Base-by-base conservation (phyloP, 1,140 invertebrate species). In the Brachionus sp. region DNA sequence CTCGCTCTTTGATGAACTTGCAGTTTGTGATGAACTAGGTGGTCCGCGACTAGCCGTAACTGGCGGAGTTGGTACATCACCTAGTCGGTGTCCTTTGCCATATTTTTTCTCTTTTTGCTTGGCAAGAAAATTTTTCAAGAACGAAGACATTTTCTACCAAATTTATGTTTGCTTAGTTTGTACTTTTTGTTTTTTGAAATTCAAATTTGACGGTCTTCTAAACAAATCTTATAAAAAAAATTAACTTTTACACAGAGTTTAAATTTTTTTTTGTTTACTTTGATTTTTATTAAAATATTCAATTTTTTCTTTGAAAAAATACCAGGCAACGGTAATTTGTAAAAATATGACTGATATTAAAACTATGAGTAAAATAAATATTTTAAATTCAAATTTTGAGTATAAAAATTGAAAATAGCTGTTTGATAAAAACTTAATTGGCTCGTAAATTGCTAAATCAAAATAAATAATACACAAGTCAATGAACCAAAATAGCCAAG, bases 41-140 rank as follows among this genome's bases (percentile, higher is more conserved):
- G n/a, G n/a, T 80, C 3, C 12, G 3, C 25, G 6, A 19, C 16
- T 23, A 37, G 6, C 9, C 6, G 23, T 19, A 37, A 33, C 29
- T 42, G 9, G 3, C 39, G 2, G 75, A 37, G 44, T 62, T 53
- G 75, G 46, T 9, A 50, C 42, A 62, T 57, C 62, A 3, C 77
- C 77, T 1, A 80, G 50, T 12, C 77, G 46, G n/a, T 80, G 77
- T 29, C 77, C 77, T 80, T 80, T 80, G 0, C 77, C 77, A 44
- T 80, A 80, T 80, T 80, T 80, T 29, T 80, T 80, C 12, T 80
- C 77, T 80, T 80, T 80, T 7, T 44, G 77, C 25, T 80, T 80
- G 3, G 35, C 77, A 29, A 80, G 16, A 13, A 80, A 35, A 9
- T 80, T 37, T 66, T 66, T 80, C 9, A 80, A 19, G 23, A 80